Base-by-base conservation (phyloP, 1,140 invertebrate species). In the Penaeus vannamei region DNA sequence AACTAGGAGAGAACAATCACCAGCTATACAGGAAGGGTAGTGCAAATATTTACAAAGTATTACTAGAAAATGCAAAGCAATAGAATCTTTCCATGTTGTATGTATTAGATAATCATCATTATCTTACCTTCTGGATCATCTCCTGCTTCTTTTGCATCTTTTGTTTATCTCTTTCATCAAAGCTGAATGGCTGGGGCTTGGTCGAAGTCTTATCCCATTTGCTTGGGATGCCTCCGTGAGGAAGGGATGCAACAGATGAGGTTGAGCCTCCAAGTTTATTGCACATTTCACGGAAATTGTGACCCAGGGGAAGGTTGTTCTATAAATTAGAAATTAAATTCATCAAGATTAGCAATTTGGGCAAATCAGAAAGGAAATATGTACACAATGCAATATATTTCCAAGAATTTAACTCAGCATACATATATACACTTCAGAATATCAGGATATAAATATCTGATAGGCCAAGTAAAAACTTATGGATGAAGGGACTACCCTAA, bases 131-230 rank as follows among this genome's bases (percentile, higher is more conserved):
- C 62, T 94, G 93, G 0, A 94, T 92, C 82, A 94, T 93, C 87
- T 95, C 93, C 90, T 95, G 94, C 90, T 94, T 94, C 77, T 93
- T 93, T 20, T 93, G 93, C 0, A 93, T 84, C 32, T 92, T 81
- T 64, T 92, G 82, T 89, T 94, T 94, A 83, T 95, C 92, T 1
- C 94, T 92, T 20, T 93, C 86, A 72, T 95, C 94, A 90, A 95
- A 95, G 64, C 93, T 94, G 83, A 95, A 95, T 19, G 95, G 93
- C 84, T 92, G 69, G 2, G 91, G 90, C 84, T 91, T 92, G 0
- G 93, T 93, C 12, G 36, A 81, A 7, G 29, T 85, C 36, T 81
- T 85, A 46, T 60, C 29, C 60, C 69, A 86, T 42, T 76, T 86
- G 26, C 46, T 29, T 72, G 84, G 76, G 19, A 86, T 77, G 14